Evolutionary conservation across 2,797 vertebrate genomes (phyloP).

Genomic region (Argentina silus): DNA sequence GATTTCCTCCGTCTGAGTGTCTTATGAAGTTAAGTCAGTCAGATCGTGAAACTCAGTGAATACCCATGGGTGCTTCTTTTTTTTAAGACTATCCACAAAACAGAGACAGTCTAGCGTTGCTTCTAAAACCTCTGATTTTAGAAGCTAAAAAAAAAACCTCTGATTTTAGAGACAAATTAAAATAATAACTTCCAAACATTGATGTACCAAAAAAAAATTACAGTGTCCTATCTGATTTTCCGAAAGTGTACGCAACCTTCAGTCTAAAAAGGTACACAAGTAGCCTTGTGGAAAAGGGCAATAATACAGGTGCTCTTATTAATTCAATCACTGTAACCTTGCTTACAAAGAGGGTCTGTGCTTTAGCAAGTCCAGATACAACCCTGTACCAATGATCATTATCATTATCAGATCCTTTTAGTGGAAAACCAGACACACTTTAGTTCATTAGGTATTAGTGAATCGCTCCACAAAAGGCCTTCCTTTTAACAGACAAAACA

Average conservation of each 20-base stretch:
- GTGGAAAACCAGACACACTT: slow-evolving; percentile 14
- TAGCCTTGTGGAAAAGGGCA: not conserved
- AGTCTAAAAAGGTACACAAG: not conserved
- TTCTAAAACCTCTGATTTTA: not conserved
- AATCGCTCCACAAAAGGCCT: slow-evolving; percentile 22
- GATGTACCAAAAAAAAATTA: not conserved
- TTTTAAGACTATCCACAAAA: not conserved
- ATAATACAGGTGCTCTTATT: not conserved
- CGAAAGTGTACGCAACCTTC: not conserved
- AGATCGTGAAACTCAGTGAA: not conserved
- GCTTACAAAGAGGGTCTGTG: not conserved
- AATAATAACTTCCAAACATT: not conserved
- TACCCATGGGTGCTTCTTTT: not conserved
- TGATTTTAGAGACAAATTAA: too few relatives aligned
- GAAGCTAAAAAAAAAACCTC: not conserved
- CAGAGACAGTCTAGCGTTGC: not conserved
- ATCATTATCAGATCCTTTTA: slow-evolving; percentile 17
- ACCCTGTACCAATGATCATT: not conserved
- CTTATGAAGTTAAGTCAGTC: not conserved
- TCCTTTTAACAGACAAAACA: slow-evolving; percentile 15
- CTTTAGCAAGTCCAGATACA: not conserved
- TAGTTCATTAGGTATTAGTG: slow-evolving; percentile 26
- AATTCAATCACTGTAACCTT: not conserved
- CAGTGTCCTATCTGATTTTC: not conserved
- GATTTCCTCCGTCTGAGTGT: not conserved